phyloP scores from a whole-genome alignment of 2,888 invertebrate genomes.

The Lacanobia oleracea region DNA sequence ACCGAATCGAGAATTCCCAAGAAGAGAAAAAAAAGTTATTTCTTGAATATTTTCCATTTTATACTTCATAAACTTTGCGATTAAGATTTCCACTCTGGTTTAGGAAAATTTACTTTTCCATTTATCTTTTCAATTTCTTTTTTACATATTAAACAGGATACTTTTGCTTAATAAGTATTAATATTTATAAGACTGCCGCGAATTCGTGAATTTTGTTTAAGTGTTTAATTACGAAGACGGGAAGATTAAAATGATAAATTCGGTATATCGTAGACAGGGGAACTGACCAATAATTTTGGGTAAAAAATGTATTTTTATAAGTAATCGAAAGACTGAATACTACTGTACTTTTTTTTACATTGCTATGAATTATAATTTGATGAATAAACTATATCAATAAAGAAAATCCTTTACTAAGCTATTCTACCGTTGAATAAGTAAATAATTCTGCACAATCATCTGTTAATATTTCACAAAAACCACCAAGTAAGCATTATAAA shows the following conservation, averaged over 20 bases:
- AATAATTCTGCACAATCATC: no score
- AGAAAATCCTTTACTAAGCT: background rate
- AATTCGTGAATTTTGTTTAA: constrained; percentile 57
- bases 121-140: constrained; percentile 73
- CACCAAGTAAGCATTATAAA: background rate
- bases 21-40: constrained; percentile 64
- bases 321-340: background rate
- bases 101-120: constrained; percentile 77
- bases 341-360: background rate
- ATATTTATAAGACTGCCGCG: constrained; percentile 66
- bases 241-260: constrained; percentile 48
- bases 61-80: constrained; percentile 74
- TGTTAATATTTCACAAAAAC: background rate
- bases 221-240: constrained; percentile 57
- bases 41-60: constrained; percentile 71
- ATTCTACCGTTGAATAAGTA: background rate
- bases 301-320: background rate
- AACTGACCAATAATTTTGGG: background rate
- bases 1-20: constrained; percentile 66
- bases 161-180: constrained; percentile 69
- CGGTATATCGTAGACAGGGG: constrained; percentile 5
- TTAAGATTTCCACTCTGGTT: constrained; percentile 74
- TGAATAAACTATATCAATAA: no score
- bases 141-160: constrained; percentile 71
- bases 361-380: background rate